Evolutionary conservation across 2,888 invertebrate genomes (phyloP).

Genomic region (Acholoe squamosa): DNA sequence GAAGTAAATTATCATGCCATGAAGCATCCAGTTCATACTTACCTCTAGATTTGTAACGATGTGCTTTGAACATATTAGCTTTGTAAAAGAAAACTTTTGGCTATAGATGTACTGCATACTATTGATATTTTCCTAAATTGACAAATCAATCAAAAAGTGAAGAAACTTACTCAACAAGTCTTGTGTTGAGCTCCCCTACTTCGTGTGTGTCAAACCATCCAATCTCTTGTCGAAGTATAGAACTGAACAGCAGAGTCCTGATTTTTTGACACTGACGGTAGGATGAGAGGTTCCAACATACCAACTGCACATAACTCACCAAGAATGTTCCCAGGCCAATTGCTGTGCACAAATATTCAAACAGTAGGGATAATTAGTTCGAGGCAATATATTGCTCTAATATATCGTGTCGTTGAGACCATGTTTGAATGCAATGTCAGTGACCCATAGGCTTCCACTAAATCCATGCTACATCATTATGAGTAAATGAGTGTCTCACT

Average conservation of each 20-base stretch:
- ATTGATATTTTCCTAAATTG: background rate
- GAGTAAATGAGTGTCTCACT: no score
- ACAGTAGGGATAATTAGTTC: background rate
- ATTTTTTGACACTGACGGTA: constrained; percentile 84
- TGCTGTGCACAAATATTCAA: background rate
- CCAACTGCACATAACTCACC: constrained; percentile 80
- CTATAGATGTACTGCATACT: no score
- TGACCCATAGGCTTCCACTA: no score
- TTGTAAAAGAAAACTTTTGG: no score
- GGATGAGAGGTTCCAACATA: constrained; percentile 82
- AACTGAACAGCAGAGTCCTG: constrained; percentile 83
- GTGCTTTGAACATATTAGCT: no score
- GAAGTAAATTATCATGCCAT: no score
- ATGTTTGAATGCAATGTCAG: background rate
- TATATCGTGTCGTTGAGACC: no score
- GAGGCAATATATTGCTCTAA: background rate
- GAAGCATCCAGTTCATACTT: no score
- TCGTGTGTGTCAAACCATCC: constrained; percentile 82
- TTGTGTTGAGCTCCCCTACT: constrained; percentile 79
- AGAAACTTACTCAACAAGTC: constrained; percentile 78
- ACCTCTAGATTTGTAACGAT: no score
- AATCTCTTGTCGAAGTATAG: constrained; percentile 80
- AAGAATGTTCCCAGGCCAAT: constrained; percentile 78
- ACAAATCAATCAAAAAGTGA: background rate
- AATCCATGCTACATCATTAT: no score